Conservation (phyloP, 1,140 invertebrate species). For the Drosophila guanche region DNA sequence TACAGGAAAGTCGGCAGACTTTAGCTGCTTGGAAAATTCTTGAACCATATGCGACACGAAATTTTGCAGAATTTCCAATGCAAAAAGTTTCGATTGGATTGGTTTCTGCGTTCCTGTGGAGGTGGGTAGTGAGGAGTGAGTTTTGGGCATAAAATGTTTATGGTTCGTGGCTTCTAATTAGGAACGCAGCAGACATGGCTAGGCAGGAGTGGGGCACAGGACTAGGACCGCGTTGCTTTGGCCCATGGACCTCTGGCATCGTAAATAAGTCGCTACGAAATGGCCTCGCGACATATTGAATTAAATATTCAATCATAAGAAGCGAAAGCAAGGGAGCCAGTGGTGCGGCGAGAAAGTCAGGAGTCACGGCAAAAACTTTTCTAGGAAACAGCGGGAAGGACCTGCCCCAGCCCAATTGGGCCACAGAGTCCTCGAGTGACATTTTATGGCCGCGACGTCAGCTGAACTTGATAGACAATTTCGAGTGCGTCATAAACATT, state of each 20-base stretch:
- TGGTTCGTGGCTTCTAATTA: constrained; percentile 45
- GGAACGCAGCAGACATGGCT: constrained; percentile 17
- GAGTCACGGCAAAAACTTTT: constrained; percentile 27
- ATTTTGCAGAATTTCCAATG: constrained; percentile 18
- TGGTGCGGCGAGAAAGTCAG: no score
- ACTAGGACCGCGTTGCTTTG: not conserved
- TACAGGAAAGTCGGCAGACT: no score
- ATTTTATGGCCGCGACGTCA: constrained; percentile 71
- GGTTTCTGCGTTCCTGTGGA: constrained; percentile 9
- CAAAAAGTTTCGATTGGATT: constrained; percentile 48
- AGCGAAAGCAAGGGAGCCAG: constrained; percentile 49
- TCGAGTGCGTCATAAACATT: constrained; percentile 79
- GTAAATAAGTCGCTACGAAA: constrained; percentile 50
- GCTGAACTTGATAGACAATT: constrained; percentile 81
- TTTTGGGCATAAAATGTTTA: constrained; percentile 46
- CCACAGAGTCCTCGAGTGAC: constrained; percentile 41
- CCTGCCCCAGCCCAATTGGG: not conserved
- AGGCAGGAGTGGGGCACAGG: not conserved
- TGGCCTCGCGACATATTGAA: constrained; percentile 72
- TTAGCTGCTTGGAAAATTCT: constrained; percentile 14
- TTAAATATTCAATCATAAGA: constrained; percentile 80
- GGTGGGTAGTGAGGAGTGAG: not conserved
- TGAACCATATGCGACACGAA: not conserved
- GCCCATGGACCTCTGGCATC: constrained; percentile 16
- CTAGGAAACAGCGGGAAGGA: constrained; percentile 10